These are phyloP conservation scores for Mugil cephalus DNA, from an alignment of 2,113 vertebrate species.

Conservation along the genomic window DNA sequence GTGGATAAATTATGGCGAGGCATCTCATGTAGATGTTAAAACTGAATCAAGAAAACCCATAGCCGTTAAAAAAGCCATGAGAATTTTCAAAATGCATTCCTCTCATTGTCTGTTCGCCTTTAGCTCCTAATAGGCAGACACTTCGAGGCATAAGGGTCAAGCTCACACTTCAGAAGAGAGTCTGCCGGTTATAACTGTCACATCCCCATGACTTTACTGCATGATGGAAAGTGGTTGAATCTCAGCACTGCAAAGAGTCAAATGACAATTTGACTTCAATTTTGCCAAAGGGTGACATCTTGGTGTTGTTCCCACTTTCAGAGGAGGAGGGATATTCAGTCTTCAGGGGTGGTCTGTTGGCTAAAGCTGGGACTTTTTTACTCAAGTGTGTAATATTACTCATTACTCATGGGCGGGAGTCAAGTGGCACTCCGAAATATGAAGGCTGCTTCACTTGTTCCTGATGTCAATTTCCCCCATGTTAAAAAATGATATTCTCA, in stretches of 20 bases:
- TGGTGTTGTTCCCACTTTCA: background rate
- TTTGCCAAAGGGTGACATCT: constrained; percentile 9
- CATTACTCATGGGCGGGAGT: background rate
- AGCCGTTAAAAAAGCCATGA: background rate
- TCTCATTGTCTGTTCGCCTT: constrained; percentile 8
- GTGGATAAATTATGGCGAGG: no score
- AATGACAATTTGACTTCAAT: constrained; percentile 3
- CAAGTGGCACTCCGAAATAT: constrained; percentile 17
- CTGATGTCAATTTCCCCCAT: constrained; percentile 9
- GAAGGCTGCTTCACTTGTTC: constrained; percentile 1
- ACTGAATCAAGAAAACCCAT: background rate
- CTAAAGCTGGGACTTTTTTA: background rate
- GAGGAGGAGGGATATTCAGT: background rate
- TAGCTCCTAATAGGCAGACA: constrained; percentile 12
- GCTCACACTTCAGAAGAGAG: constrained; percentile 28
- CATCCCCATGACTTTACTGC: constrained; percentile 33
- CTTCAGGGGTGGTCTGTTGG: background rate
- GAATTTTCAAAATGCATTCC: background rate
- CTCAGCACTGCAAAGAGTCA: constrained; percentile 27
- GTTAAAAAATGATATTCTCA: constrained; percentile 5
- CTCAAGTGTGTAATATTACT: background rate
- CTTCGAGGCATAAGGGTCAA: constrained; percentile 26
- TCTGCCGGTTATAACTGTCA: constrained; percentile 36
- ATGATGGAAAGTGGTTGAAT: constrained; percentile 29
- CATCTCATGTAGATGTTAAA: background rate